Conservation (phyloP, 2,113 vertebrate genomes). For the Sitta europaea region DNA sequence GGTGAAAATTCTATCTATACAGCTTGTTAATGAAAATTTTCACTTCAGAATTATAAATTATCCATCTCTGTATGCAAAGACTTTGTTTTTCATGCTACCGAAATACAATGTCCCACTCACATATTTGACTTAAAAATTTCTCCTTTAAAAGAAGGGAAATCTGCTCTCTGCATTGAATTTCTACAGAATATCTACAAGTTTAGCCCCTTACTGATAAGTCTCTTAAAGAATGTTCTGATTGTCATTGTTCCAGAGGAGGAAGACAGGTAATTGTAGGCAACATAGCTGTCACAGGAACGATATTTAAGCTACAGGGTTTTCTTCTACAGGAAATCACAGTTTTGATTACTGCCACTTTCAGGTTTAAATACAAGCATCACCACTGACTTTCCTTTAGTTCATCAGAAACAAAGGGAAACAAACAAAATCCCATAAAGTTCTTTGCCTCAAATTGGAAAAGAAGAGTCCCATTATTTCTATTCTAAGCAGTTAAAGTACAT, state of each 20-base stretch:
- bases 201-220: background rate
- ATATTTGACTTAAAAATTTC: background rate
- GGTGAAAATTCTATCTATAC: background rate
- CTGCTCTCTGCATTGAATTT: background rate
- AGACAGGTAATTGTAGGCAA: background rate
- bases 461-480: background rate
- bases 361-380: background rate
- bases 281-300: background rate
- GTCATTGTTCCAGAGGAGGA: background rate
- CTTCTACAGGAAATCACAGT: background rate
- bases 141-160: background rate
- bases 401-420: background rate
- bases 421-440: background rate
- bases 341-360: background rate
- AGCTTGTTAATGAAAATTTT: background rate
- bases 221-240: background rate
- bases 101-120: background rate
- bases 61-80: background rate
- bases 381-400: background rate
- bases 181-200: background rate
- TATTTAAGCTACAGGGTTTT: background rate
- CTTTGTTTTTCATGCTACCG: background rate
- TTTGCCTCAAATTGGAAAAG: background rate
- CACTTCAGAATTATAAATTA: background rate
- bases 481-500: background rate